Evolutionary conservation across 2,888 invertebrate species (phyloP).

Genomic region (Lymantria monacha): DNA sequence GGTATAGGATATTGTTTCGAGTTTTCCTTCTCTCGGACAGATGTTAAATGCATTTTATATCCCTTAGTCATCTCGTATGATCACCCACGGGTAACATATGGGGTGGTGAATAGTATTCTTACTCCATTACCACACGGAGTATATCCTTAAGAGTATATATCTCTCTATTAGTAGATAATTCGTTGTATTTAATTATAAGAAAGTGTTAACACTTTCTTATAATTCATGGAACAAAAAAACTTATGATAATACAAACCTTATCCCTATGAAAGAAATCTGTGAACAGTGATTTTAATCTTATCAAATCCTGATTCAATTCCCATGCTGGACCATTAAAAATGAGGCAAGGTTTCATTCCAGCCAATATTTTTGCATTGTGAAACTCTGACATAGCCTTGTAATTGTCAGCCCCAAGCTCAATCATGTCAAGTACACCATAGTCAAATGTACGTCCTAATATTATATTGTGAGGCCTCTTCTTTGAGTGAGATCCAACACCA

Average conservation of each 20-base stretch:
- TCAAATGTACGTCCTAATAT: slow-evolving; percentile 95
- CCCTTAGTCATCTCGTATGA: no score
- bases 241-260: slow-evolving; percentile 53
- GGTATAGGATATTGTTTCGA: no score
- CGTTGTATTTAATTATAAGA: no score
- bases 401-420: slow-evolving; percentile 94
- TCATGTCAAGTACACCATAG: slow-evolving; percentile 95
- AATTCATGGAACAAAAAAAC: no score
- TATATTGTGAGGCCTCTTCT: slow-evolving; percentile 97
- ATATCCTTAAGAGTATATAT: no score
- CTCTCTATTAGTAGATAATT: no score
- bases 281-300: slow-evolving; percentile 93
- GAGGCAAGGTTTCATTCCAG: slow-evolving; percentile 94
- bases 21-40: no score
- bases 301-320: slow-evolving; percentile 90
- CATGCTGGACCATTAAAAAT: slow-evolving; percentile 96
- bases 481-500: slow-evolving; percentile 94
- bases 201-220: no score
- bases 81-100: no score
- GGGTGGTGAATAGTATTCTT: no score
- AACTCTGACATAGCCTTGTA: slow-evolving; percentile 91
- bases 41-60: no score
- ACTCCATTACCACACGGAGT: no score
- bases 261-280: slow-evolving; percentile 96
- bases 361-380: slow-evolving; percentile 87